Conservation (phyloP, 2,888 invertebrate species). For the Orgyia antiqua region DNA sequence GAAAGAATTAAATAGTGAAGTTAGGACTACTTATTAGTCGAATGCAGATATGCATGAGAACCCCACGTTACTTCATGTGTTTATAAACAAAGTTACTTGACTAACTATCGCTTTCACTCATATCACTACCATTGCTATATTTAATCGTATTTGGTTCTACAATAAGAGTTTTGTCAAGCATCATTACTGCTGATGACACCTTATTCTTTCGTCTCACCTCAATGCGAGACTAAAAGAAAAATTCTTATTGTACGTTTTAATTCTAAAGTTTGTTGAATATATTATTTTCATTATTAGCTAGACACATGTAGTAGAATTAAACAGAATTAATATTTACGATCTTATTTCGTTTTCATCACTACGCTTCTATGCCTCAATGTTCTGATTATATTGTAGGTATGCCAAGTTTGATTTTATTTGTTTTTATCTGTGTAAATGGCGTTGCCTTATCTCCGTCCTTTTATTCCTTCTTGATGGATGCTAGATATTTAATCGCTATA, state of each 20-base stretch:
- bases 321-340: slow-evolving; percentile 27
- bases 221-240: slow-evolving; percentile 24
- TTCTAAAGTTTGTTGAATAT: slow-evolving; percentile 12
- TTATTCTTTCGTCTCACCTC: slow-evolving; percentile 6
- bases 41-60: slow-evolving; percentile 65
- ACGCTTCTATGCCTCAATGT: slow-evolving; percentile 45
- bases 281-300: slow-evolving; percentile 24
- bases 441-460: slow-evolving; percentile 46
- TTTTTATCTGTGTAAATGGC: slow-evolving; percentile 38
- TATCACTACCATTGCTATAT: slow-evolving; percentile 39
- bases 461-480: slow-evolving; percentile 52
- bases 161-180: slow-evolving; percentile 45
- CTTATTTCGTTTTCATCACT: slow-evolving; percentile 38
- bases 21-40: slow-evolving; percentile 49
- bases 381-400: slow-evolving; percentile 37
- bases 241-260: slow-evolving; percentile 37
- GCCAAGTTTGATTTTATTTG: slow-evolving; percentile 31
- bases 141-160: slow-evolving; percentile 32
- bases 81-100: slow-evolving; percentile 77
- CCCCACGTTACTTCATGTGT: slow-evolving; percentile 75
- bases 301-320: slow-evolving; percentile 30
- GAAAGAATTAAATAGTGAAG: slow-evolving; percentile 41
- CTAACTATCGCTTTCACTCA: slow-evolving; percentile 62
- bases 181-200: slow-evolving; percentile 16
- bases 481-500: slow-evolving; percentile 46